phyloP scores from a whole-genome alignment of 2,888 invertebrate genomes.

The Limenitis camilla region DNA sequence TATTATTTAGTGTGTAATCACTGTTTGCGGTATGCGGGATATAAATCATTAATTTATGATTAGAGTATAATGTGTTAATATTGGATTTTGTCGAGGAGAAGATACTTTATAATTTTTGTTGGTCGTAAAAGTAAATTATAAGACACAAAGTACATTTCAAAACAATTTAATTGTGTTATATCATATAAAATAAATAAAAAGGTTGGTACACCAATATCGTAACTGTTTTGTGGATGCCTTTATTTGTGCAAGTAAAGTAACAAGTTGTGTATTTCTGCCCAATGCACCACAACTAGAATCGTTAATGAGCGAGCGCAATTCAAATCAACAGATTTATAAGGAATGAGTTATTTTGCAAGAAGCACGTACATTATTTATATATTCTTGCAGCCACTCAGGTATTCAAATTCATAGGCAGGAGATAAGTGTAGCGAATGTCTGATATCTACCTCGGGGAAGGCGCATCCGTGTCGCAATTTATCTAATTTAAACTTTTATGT shows the following conservation, averaged over 20 bases:
- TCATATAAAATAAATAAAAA: neutral
- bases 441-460: slow-evolving; percentile 31
- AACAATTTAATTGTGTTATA: neutral
- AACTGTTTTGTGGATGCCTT: slow-evolving; percentile 43
- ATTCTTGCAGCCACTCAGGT: slow-evolving; percentile 56
- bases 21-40: too few species aligned
- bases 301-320: slow-evolving; percentile 68
- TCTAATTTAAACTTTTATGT: slow-evolving; percentile 15
- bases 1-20: too few species aligned
- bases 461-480: slow-evolving; percentile 22
- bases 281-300: slow-evolving; percentile 58
- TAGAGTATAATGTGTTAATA: too few species aligned
- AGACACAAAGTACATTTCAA: neutral
- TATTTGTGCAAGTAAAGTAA: slow-evolving; percentile 64
- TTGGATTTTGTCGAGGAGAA: too few species aligned
- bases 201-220: slow-evolving; percentile 4
- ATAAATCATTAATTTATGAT: too few species aligned
- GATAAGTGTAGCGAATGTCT: slow-evolving; percentile 44
- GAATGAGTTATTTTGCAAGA: slow-evolving; percentile 62
- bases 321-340: slow-evolving; percentile 71
- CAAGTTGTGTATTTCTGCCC: slow-evolving; percentile 64
- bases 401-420: slow-evolving; percentile 45
- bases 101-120: too few species aligned
- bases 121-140: too few species aligned
- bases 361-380: slow-evolving; percentile 60